These are phyloP conservation scores for Drosophila pallidifrons DNA, from an alignment of 1,140 invertebrate genomes.

Conservation along the genomic window DNA sequence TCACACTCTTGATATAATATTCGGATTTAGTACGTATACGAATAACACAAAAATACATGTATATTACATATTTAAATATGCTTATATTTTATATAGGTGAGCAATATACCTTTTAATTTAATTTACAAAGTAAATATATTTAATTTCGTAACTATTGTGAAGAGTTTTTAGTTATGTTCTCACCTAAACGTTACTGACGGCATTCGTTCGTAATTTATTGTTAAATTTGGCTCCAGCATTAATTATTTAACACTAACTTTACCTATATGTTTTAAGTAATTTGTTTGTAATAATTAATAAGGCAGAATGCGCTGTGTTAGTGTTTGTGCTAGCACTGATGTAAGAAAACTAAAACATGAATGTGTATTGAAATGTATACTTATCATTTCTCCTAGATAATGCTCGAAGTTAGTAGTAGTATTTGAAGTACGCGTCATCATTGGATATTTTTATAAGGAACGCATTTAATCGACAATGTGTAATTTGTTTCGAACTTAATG, in stretches of 20 bases:
- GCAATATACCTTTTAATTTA: no score
- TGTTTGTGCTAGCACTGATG: slow-evolving; percentile 22
- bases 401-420: slow-evolving; percentile 1
- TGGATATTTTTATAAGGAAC: slow-evolving; percentile 5
- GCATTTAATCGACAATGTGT: slow-evolving; percentile 12
- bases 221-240: slow-evolving; percentile 40
- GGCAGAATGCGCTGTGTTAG: neutral
- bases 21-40: no score
- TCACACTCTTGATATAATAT: slow-evolving; percentile 15
- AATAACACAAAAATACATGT: no score
- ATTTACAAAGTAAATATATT: neutral
- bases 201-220: slow-evolving; percentile 59
- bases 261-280: neutral
- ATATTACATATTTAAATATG: no score
- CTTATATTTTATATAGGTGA: neutral
- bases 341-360: slow-evolving; percentile 42
- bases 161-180: slow-evolving; percentile 3
- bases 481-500: slow-evolving; percentile 38
- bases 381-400: slow-evolving; percentile 32
- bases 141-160: neutral
- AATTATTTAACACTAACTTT: neutral
- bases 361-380: slow-evolving; percentile 15
- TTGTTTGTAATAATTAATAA: neutral
- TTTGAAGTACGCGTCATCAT: slow-evolving; percentile 10
- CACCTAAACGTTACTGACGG: slow-evolving; percentile 67